Conservation (phyloP, 2,888 invertebrate species). For the Eilema depressum region DNA sequence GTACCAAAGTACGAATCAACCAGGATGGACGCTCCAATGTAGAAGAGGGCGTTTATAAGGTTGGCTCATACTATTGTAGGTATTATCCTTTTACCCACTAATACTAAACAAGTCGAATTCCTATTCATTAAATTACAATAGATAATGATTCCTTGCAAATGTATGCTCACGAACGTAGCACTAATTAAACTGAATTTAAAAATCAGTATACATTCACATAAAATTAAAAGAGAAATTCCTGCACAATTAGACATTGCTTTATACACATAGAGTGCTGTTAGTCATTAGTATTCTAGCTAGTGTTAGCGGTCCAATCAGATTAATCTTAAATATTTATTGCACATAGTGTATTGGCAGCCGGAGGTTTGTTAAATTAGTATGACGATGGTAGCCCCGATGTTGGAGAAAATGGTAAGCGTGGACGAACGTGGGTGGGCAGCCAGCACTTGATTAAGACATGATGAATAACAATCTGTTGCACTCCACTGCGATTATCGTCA, state of each 20-base stretch:
- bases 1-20: neutral
- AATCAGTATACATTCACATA: constrained; percentile 39
- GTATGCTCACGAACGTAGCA: constrained; percentile 25
- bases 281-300: constrained; percentile 82
- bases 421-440: constrained; percentile 81
- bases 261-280: constrained; percentile 44
- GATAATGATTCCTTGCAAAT: constrained; percentile 31
- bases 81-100: constrained; percentile 16
- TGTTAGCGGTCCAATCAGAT: constrained; percentile 78
- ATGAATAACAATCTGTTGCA: constrained; percentile 78
- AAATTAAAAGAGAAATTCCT: constrained; percentile 56
- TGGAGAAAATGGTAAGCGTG: constrained; percentile 78
- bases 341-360: constrained; percentile 79
- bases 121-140: constrained; percentile 31
- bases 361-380: constrained; percentile 82
- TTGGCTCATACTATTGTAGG: constrained; percentile 11
- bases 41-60: neutral
- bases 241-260: constrained; percentile 58
- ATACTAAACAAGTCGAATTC: constrained; percentile 17
- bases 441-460: constrained; percentile 76
- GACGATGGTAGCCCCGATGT: constrained; percentile 82
- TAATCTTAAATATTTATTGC: constrained; percentile 87
- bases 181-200: constrained; percentile 48
- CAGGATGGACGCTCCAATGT: neutral
- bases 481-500: constrained; percentile 37